Percentiles rank a stretch among this genome's conserved stretches.
Evolutionary conservation across 2,113 vertebrate genomes (phyloP).

Genomic region (Carassius carassius): DNA sequence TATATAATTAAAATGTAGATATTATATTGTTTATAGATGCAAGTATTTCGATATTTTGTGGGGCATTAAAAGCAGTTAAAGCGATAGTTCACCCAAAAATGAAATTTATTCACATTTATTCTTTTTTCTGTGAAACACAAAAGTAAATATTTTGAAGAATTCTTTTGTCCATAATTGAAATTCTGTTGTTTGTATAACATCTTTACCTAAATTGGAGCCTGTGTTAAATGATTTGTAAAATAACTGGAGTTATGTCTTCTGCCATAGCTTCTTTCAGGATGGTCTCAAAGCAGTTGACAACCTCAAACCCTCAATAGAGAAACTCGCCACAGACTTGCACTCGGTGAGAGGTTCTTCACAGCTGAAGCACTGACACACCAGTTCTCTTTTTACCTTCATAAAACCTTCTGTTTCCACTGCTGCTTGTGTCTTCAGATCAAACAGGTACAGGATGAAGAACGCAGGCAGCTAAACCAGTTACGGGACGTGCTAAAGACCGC

Average conservation of each 20-base stretch:
- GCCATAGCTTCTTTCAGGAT: slow-evolving; percentile 94
- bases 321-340: slow-evolving; percentile 92
- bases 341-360: slow-evolving; percentile 75
- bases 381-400: neutral
- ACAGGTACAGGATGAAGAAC: slow-evolving; percentile 96
- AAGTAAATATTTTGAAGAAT: too few species aligned
- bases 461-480: slow-evolving; percentile 92
- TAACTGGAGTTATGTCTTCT: neutral
- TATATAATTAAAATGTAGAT: too few species aligned
- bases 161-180: too few species aligned
- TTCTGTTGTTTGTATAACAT: neutral
- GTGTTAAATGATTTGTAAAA: neutral
- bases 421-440: slow-evolving; percentile 81
- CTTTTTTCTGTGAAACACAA: too few species aligned
- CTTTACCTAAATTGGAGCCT: neutral
- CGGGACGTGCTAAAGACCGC: slow-evolving; percentile 93
- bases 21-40: too few species aligned
- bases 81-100: too few species aligned
- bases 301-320: slow-evolving; percentile 96
- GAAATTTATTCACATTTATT: too few species aligned
- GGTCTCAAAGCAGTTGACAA: slow-evolving; percentile 97
- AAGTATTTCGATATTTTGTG: too few species aligned
- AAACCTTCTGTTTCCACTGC: neutral
- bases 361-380: neutral
- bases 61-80: too few species aligned